These are phyloP conservation scores for Calliopsis andreniformis DNA, from an alignment of 1,140 invertebrate species.

Conservation along the genomic window DNA sequence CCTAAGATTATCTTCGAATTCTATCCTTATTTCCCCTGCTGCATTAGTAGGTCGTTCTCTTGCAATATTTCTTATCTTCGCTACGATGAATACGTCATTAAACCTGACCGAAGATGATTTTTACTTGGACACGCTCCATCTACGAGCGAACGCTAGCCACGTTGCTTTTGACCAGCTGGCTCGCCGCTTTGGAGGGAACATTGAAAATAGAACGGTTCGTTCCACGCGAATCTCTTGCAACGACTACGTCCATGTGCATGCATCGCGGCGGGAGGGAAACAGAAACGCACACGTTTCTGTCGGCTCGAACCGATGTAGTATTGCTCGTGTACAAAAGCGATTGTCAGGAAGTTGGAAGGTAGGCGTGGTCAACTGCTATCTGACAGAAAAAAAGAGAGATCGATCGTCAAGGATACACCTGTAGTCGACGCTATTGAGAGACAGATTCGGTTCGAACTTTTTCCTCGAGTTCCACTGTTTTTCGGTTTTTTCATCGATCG, in stretches of 20 bases:
- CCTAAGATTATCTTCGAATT: not conserved
- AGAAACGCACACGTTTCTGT: not conserved
- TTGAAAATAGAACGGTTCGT: conserved; percentile 4
- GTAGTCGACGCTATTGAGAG: not conserved
- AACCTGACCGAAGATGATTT: not conserved
- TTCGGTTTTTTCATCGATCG: not conserved
- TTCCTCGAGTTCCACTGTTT: not conserved
- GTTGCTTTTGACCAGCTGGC: not conserved
- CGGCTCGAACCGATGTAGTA: not conserved
- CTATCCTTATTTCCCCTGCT: not conserved
- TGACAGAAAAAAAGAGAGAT: conserved; percentile 66
- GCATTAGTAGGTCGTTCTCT: no score
- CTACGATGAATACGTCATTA: not conserved
- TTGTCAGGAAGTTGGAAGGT: conserved; percentile 76
- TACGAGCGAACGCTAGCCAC: not conserved
- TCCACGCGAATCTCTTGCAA: conserved; percentile 3
- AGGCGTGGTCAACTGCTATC: conserved; percentile 70
- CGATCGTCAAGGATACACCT: conserved; percentile 66
- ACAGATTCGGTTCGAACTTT: not conserved
- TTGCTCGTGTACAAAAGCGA: conserved; percentile 60
- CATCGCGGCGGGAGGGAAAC: not conserved
- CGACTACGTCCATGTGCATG: not conserved
- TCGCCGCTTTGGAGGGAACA: not conserved
- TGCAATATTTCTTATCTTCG: no score
- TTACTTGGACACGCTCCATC: not conserved